Conservation (phyloP, 1,140 invertebrate genomes). For the Ips nitidus region DNA sequence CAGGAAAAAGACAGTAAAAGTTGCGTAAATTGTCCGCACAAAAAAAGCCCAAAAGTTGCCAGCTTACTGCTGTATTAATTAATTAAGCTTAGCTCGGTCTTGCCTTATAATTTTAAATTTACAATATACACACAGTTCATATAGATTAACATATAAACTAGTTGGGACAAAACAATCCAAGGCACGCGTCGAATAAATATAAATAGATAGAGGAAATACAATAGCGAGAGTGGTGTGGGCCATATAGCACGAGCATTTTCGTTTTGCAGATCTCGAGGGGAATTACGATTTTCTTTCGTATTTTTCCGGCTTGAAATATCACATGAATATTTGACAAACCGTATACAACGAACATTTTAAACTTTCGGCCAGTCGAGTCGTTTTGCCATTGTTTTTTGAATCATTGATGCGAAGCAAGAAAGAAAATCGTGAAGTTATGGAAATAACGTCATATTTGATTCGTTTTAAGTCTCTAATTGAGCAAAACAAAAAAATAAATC, state of each 20-base stretch:
- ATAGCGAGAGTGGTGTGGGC: too few relatives aligned
- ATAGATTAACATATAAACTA: neutral
- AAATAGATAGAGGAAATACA: too few relatives aligned
- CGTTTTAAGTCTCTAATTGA: too few relatives aligned
- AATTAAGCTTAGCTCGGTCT: neutral
- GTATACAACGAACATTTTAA: neutral
- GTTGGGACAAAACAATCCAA: neutral
- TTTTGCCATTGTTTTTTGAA: neutral
- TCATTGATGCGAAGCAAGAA: conserved; percentile 1
- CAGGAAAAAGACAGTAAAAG: too few relatives aligned
- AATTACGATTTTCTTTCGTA: conserved; percentile 2
- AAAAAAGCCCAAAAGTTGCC: too few relatives aligned
- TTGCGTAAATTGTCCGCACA: too few relatives aligned
- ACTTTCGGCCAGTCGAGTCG: neutral
- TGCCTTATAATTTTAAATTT: neutral
- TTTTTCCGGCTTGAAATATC: conserved; percentile 1
- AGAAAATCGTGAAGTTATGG: neutral
- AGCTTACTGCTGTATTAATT: too few relatives aligned
- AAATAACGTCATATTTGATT: too few relatives aligned
- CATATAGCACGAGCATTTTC: neutral
- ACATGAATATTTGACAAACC: conserved; percentile 4
- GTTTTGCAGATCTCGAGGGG: conserved; percentile 4
- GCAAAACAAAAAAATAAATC: too few relatives aligned
- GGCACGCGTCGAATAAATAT: too few relatives aligned
- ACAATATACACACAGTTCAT: neutral